Evolutionary conservation across 1,140 invertebrate species (phyloP).

Genomic region (Lethocerus indicus): DNA sequence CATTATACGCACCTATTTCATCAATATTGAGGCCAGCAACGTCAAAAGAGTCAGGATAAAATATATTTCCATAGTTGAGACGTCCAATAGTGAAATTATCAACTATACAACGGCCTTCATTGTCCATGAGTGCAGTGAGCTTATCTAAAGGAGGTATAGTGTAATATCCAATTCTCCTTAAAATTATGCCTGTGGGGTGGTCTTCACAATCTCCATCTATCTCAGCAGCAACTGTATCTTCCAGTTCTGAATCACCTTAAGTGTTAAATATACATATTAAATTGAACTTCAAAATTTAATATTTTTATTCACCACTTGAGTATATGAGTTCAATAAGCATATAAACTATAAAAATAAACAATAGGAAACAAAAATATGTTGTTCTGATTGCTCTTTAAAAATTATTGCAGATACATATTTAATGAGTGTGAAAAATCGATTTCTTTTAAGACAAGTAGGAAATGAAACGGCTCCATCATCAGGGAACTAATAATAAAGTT

Average conservation of each 20-base stretch:
- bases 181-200: slow-evolving; percentile 40
- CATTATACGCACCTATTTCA: slow-evolving; percentile 46
- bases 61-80: slow-evolving; percentile 81
- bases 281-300: too few relatives aligned
- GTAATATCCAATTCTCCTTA: slow-evolving; percentile 66
- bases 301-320: too few relatives aligned
- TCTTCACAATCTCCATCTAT: slow-evolving; percentile 23
- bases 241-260: slow-evolving; percentile 6
- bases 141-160: slow-evolving; percentile 67
- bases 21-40: slow-evolving; percentile 81
- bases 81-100: slow-evolving; percentile 84
- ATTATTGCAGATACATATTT: too few relatives aligned
- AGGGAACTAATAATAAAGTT: too few relatives aligned
- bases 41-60: slow-evolving; percentile 71
- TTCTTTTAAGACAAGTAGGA: too few relatives aligned
- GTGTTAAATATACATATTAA: too few relatives aligned
- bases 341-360: too few relatives aligned
- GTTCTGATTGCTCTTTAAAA: too few relatives aligned
- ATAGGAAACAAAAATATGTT: too few relatives aligned
- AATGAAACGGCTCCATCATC: too few relatives aligned
- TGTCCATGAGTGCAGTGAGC: slow-evolving; percentile 37
- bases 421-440: too few relatives aligned
- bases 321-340: too few relatives aligned
- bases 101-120: slow-evolving; percentile 66
- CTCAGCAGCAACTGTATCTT: slow-evolving; percentile 4